Conservation (phyloP, 2,888 invertebrate species). For the Leucophenga maculata region DNA sequence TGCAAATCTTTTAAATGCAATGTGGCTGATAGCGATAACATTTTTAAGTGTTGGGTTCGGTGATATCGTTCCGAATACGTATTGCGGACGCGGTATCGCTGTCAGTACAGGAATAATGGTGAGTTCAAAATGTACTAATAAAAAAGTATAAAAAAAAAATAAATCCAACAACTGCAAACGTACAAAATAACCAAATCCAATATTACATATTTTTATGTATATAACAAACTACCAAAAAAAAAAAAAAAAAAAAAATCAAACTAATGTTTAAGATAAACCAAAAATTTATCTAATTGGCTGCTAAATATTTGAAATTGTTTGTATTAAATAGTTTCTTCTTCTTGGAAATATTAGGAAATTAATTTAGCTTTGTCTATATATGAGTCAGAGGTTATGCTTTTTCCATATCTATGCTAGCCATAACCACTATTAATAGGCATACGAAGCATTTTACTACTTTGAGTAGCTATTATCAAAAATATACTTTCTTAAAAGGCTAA, state of each 20-base stretch:
- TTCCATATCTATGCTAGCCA: too few species aligned
- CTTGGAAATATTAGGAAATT: too few species aligned
- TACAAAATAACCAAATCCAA: slow-evolving; percentile 10
- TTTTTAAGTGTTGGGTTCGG: slow-evolving; percentile 99
- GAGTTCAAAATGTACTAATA: slow-evolving; percentile 74
- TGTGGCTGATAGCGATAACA: slow-evolving; percentile 99
- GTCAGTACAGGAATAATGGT: slow-evolving; percentile 99
- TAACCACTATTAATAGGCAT: too few species aligned
- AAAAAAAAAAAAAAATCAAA: slow-evolving; percentile 26
- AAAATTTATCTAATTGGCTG: background rate
- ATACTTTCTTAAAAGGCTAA: too few species aligned
- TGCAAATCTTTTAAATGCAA: slow-evolving; percentile 98
- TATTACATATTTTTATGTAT: background rate
- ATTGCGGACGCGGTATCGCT: slow-evolving; percentile 99
- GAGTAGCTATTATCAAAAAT: too few species aligned
- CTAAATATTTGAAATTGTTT: too few species aligned
- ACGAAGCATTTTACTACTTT: too few species aligned
- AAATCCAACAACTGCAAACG: slow-evolving; percentile 15
- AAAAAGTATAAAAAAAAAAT: slow-evolving; percentile 31
- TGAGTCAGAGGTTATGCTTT: too few species aligned
- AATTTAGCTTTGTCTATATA: too few species aligned
- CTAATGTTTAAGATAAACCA: slow-evolving; percentile 6
- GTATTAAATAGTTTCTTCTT: too few species aligned
- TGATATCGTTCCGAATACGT: slow-evolving; percentile 99
- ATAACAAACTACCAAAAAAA: background rate